Evolutionary conservation across 1,140 invertebrate species (phyloP), one percentile per base, ranked within the genome.

Genomic region (Diachasma alloeum): DNA sequence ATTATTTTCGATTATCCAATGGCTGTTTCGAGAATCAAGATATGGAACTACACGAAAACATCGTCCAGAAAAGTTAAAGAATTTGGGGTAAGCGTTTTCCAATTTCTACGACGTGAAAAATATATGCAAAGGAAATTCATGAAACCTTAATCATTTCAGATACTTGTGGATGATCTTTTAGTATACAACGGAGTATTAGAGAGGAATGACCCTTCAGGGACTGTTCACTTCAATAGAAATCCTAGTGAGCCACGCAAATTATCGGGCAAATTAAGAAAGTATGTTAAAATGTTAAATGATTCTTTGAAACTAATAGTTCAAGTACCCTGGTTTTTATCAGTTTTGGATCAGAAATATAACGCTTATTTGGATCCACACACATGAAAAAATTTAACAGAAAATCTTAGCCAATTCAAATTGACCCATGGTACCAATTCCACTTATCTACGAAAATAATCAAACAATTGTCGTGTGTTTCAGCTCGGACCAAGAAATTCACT

Each of bases 41-140:
- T 97, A 78, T 96, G 94, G 94, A 97, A 96, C 90, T 97, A 97
- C 87, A 92, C 92, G 19, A 96, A 97, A 89, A 95, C 94, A 44
- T 91, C 93, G 3, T 87, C 83, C 19, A 90, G 95, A 84, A 95
- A 94, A 44, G 93, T 96, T 6, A 95, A 95, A 87, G 95, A 97
- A 87, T 95, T 96, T 89, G 94, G 92, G 67, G 95, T 96, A 87
- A 90, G 88, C 85, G 44, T 31, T 66, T 31, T 0, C 15, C 11
- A 15, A 31, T 36, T 36, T 36, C 6, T 22, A 31, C 22, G 11
- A 36, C 31, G 26, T 31, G 31, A 36, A 36, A 11, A 46, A 46
- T 46, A 46, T 11, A 9, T 2, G n/a, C n/a, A 15, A 46, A 15
- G 9, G 3, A 46, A 31, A 6, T 31, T 31, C 2, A 31, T 31